Conservation (phyloP, 2,888 invertebrate genomes). For the Acleris literana region DNA sequence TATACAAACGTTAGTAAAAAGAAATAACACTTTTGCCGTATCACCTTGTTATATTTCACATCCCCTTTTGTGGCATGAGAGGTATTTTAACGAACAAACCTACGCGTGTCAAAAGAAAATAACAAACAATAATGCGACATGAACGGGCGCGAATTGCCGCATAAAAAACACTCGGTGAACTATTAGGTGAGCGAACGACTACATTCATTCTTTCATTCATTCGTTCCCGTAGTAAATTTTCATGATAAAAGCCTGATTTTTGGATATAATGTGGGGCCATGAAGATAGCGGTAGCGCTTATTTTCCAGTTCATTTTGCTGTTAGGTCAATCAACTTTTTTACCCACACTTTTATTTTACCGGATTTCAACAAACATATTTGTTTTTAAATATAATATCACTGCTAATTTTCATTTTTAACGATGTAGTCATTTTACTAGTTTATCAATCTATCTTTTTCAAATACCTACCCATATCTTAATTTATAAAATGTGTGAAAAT, state of each 20-base stretch:
- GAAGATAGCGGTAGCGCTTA: neutral
- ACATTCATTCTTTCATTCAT: slow-evolving; percentile 47
- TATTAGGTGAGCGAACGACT: slow-evolving; percentile 51
- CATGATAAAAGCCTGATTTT: slow-evolving; percentile 39
- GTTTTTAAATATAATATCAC: no score
- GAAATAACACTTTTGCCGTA: no score
- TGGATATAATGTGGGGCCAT: slow-evolving; percentile 19
- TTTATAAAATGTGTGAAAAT: no score
- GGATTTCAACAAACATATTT: no score
- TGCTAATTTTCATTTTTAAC: no score
- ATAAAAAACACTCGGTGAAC: slow-evolving; percentile 50
- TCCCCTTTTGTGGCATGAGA: slow-evolving; percentile 12
- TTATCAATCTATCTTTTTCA: no score
- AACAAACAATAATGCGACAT: slow-evolving; percentile 40
- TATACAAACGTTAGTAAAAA: neutral
- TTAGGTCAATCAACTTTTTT: no score
- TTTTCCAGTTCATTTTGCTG: no score
- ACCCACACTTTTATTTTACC: no score
- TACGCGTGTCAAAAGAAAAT: slow-evolving; percentile 36
- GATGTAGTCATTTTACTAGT: no score
- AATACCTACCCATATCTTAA: no score
- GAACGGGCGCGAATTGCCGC: slow-evolving; percentile 43
- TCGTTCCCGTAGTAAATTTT: slow-evolving; percentile 45
- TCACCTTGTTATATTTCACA: slow-evolving; percentile 14
- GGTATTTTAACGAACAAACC: slow-evolving; percentile 30